Percentiles rank a stretch among this genome's conserved stretches.
These are phyloP conservation scores for Pontoporia blainvillei DNA, from an alignment of 2,113 vertebrate genomes.

Conservation along the genomic window DNA sequence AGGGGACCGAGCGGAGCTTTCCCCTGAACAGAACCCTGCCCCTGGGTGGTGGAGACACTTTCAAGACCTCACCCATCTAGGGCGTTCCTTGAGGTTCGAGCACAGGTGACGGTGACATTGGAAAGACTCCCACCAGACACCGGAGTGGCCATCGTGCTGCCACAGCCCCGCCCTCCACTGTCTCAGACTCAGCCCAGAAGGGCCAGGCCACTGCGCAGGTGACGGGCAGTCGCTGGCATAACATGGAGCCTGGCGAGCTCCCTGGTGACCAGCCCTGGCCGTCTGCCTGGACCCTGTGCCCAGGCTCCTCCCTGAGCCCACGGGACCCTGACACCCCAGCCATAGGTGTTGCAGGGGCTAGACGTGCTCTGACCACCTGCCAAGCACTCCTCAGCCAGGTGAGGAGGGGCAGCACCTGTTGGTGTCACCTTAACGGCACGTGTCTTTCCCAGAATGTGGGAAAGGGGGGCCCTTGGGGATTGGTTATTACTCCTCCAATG, in stretches of 20 bases:
- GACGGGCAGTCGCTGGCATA: no score
- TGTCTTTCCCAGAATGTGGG: background rate
- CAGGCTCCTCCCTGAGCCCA: background rate
- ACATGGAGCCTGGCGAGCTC: background rate
- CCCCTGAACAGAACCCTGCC: background rate
- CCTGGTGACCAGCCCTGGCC: background rate
- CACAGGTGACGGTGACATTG: background rate
- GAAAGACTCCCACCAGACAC: background rate
- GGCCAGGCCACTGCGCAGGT: background rate
- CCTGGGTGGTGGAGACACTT: background rate
- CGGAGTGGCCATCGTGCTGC: fast-evolving
- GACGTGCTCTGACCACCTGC: background rate
- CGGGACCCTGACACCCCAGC: no score
- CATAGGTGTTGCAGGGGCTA: no score
- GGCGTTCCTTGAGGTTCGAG: background rate
- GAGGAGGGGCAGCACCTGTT: background rate
- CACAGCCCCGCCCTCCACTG: background rate
- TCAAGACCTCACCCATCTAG: background rate
- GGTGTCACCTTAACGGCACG: background rate
- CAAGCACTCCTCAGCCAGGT: background rate
- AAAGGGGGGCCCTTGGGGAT: background rate
- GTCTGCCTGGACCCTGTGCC: background rate
- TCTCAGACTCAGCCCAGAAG: background rate
- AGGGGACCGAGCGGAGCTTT: background rate
- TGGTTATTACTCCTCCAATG: background rate